Evolutionary conservation across 2,888 invertebrate species (phyloP), one percentile per base, ranked within the genome.

Genomic region (Clostera curtula): DNA sequence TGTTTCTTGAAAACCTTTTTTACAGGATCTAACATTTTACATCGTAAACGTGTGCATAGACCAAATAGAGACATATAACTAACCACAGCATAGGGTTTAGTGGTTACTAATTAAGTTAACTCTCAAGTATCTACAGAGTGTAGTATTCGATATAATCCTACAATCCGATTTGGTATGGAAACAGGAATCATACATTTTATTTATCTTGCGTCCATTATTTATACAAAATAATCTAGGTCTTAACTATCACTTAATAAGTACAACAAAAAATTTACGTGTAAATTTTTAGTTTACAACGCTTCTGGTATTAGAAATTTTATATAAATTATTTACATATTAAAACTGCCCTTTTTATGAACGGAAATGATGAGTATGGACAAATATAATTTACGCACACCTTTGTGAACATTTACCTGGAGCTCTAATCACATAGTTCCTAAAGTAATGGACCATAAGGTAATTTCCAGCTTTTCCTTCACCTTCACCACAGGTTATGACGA

Each of bases 401-500:
- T n/a, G n/a, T n/a, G 27, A 23, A 13, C 25, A 36, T 27, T 48
- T 56, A 88, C 89, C 89, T 56, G 89, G 89, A 22, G 91, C 90
- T 26, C 91, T 85, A 40, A 91, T 90, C 43, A 92, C 90, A 60
- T 91, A 91, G 71, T 92, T 92, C 43, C 92, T 87, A 77, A 67
- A 67, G 49, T 67, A 94, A 57, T 93, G 93, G 48, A 93, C 93
- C 88, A 94, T 93, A 25, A 93, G 83, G 58, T 91, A 93, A 52
- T 91, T 92, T 20, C 92, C 89, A 16, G 85, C 76, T 58, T 89
- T 90, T 36, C 89, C 91, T 24, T 89, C 88, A 6, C 88, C 87
- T 52, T 90, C 90, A 23, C 89, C 89, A 46, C 91, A 93, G 25
- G 92, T 93, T 53, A 93, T 93, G 25, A 94, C 94, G 31, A 94